Evolutionary conservation across 2,113 vertebrate genomes (phyloP).

Genomic region (Nycticorax nycticorax): DNA sequence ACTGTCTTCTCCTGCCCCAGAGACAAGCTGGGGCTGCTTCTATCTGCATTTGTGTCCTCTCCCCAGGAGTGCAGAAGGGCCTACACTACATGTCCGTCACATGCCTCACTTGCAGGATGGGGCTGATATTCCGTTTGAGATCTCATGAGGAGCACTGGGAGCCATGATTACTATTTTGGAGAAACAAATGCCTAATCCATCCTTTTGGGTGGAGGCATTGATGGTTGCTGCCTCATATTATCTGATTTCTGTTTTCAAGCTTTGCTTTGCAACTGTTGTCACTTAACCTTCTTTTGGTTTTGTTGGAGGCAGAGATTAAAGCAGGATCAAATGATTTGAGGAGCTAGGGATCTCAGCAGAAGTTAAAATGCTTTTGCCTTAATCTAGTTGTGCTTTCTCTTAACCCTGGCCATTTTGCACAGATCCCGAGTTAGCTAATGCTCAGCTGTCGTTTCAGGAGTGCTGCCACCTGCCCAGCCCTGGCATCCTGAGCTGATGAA

Average conservation of each 20-base stretch:
- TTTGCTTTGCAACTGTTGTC: not conserved
- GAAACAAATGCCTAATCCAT: not conserved
- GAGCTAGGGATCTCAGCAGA: not conserved
- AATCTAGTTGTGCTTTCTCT: not conserved
- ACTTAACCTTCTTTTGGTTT: not conserved
- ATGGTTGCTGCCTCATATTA: not conserved
- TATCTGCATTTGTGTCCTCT: not conserved
- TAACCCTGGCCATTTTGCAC: not conserved
- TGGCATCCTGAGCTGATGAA: not conserved
- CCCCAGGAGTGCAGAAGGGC: rapidly evolving
- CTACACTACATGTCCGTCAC: rapidly evolving
- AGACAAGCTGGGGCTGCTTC: not conserved
- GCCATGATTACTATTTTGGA: not conserved
- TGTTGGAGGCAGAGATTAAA: not conserved
- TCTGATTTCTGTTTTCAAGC: not conserved
- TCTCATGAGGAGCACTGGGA: not conserved
- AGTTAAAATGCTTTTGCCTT: not conserved
- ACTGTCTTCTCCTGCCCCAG: not conserved
- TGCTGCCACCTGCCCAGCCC: not conserved
- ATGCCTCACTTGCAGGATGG: not conserved
- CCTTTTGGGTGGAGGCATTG: not conserved
- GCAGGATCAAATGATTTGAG: not conserved
- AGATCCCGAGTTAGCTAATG: conserved; percentile 8
- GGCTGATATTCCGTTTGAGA: not conserved
- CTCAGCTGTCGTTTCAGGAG: conserved; percentile 31